Base-by-base conservation (phyloP, 2,797 vertebrate species). In the Eurystomus glaucurus region DNA sequence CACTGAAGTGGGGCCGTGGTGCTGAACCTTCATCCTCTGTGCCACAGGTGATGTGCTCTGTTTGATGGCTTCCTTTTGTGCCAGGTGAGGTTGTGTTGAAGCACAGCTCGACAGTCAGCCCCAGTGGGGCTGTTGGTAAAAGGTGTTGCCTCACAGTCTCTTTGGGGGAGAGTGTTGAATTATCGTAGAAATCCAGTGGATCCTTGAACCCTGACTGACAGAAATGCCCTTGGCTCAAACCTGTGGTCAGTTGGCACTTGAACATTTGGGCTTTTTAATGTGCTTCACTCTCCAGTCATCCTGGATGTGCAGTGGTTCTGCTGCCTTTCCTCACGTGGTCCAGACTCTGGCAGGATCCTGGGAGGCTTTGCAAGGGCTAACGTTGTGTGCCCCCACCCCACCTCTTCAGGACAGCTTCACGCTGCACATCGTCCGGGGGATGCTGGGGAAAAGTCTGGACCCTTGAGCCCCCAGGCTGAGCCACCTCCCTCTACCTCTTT, bases 381-480 rank as follows among this genome's bases (percentile, higher is more conserved):
- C 1, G 1, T n/a, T 31, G 33, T 61, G 51, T 54, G 5, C 3
- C 11, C 16, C 9, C 16, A 25, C 10, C 19, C 4, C 22, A 64
- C 66, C 13, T 85, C 31, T 29, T 61, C 14, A 39, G 58, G 43
- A 22, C 11, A 58, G 1, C 51, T 65, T 74, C 31, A 13, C 17
- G 1, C 10, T 57, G 43, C 4, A 3, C 31, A 10, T 70, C 2
- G 1, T 18, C 26, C 66, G n/a, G 16, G 43, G 41, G 52, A 29
- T 70, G 55, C 28, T 81, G 72, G 57, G 52, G 33, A 28, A 64
- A 25, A 61, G 39, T 57, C 28, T 4, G 3, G 29, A 7, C 1
- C 8, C 14, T 26, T 4, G 1, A 2, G 15, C 11, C 14, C 16
- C 21, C 1, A 7, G 29, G 12, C 28, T 0, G 2, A 84, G 14